Percentiles rank a stretch among this genome's conserved stretches.
Evolutionary conservation across 2,797 vertebrate species (phyloP).

Genomic region (Chaunax sp.): DNA sequence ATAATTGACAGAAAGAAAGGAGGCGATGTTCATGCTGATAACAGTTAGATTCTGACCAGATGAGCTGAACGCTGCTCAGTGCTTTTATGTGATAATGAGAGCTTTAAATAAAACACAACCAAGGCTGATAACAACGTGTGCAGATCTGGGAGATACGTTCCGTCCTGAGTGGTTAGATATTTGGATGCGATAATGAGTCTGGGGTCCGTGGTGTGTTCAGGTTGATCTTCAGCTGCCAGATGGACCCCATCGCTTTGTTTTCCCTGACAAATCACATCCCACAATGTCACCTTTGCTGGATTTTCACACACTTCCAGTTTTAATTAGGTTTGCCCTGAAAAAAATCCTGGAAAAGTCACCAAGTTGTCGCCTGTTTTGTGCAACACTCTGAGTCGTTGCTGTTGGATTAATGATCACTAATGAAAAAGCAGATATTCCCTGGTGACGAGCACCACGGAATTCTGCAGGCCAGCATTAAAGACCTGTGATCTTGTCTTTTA

Average conservation of each 20-base stretch:
- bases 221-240: constrained; percentile 59
- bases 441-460: constrained; percentile 50
- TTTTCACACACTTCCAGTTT: constrained; percentile 64
- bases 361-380: constrained; percentile 18
- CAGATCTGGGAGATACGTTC: constrained; percentile 16
- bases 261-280: constrained; percentile 70
- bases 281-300: constrained; percentile 76
- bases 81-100: constrained; percentile 48
- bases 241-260: constrained; percentile 76
- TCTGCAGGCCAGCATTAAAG: constrained; percentile 71
- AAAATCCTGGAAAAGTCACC: constrained; percentile 51
- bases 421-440: constrained; percentile 67
- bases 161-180: too few relatives aligned
- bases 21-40: constrained; percentile 27
- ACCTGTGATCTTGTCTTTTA: constrained; percentile 83
- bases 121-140: constrained; percentile 5
- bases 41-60: constrained; percentile 23
- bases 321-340: constrained; percentile 75
- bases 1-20: constrained; percentile 3
- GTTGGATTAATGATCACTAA: constrained; percentile 72
- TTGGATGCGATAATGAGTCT: constrained; percentile 48
- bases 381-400: constrained; percentile 55
- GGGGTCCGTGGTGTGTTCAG: constrained; percentile 29
- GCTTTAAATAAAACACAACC: constrained; percentile 52
- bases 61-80: constrained; percentile 6